Percentiles rank a stretch among this genome's conserved stretches.
phyloP scores from a whole-genome alignment of 2,797 vertebrate species.

The Cephalopachus bancanus region DNA sequence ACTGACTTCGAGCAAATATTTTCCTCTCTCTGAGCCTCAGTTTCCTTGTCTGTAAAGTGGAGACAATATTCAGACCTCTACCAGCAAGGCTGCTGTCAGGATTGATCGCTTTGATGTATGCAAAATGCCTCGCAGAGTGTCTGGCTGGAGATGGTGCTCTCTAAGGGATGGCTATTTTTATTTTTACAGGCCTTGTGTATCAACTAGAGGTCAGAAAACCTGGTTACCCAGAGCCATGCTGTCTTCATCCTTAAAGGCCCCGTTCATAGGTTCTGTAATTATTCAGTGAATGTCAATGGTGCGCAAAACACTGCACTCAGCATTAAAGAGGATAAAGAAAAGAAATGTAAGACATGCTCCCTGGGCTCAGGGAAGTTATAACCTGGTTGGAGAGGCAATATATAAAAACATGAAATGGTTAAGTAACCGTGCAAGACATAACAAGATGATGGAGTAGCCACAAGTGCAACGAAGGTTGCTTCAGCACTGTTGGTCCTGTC shows the following conservation, averaged over 20 bases:
- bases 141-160: neutral
- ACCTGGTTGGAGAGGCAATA: conserved; percentile 15
- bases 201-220: neutral
- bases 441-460: neutral
- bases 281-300: neutral
- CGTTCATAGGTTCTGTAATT: neutral
- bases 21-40: neutral
- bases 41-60: neutral
- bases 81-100: neutral
- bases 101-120: neutral
- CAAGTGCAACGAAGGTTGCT: neutral
- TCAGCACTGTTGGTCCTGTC: neutral
- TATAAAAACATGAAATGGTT: conserved; percentile 1
- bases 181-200: neutral
- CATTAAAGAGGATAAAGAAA: neutral
- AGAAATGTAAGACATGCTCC: neutral
- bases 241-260: neutral
- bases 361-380: conserved; percentile 5
- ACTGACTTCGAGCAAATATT: neutral
- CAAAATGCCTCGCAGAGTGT: neutral
- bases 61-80: neutral
- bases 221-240: neutral
- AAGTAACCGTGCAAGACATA: neutral
- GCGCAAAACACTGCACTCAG: neutral
- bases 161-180: neutral